phyloP scores from a whole-genome alignment of 2,113 vertebrate species.

The Vombatus ursinus region DNA sequence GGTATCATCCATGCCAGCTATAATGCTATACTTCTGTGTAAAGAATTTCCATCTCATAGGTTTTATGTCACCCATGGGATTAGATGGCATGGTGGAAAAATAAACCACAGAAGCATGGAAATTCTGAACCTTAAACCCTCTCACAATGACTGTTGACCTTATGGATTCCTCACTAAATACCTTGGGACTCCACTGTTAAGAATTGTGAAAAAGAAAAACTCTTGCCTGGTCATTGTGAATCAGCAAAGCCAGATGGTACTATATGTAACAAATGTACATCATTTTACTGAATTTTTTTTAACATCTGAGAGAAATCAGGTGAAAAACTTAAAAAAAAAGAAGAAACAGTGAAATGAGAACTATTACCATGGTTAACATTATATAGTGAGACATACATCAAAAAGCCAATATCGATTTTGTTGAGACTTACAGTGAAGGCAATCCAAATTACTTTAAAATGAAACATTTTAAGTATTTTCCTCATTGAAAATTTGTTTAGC shows the following conservation, averaged over 20 bases:
- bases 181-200: not conserved
- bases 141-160: constrained; percentile 48
- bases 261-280: constrained; percentile 8
- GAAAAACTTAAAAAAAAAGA: not conserved
- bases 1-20: not conserved
- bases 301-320: not conserved
- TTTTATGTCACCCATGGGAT: too few species aligned
- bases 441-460: constrained; percentile 7
- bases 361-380: not conserved
- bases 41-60: constrained; percentile 51
- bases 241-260: constrained; percentile 17
- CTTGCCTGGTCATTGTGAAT: not conserved
- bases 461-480: not conserved
- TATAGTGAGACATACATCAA: not conserved
- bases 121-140: constrained; percentile 51
- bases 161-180: not conserved
- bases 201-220: constrained; percentile 7
- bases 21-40: constrained; percentile 13
- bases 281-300: constrained; percentile 10
- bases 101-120: too few species aligned
- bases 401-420: not conserved
- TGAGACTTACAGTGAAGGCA: not conserved
- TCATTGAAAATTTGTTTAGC: not conserved
- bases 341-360: not conserved
- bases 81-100: too few species aligned